These are phyloP conservation scores for Pyrrhosoma nymphula DNA, from an alignment of 2,888 invertebrate species.

Conservation along the genomic window DNA sequence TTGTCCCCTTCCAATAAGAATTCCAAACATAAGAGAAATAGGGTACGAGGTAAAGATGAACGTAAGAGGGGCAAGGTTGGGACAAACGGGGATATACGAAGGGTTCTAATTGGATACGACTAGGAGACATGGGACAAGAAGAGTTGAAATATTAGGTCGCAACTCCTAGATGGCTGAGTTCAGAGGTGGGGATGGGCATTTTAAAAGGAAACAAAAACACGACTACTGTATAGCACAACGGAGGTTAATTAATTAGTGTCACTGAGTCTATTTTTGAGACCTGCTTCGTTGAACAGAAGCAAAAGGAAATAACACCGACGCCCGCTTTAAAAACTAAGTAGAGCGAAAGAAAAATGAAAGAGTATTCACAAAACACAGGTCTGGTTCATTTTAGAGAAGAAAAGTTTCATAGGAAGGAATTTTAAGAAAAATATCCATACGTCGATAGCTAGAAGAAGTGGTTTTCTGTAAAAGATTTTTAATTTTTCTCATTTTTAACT, in stretches of 20 bases:
- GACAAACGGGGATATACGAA: neutral
- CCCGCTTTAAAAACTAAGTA: neutral
- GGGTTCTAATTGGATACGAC: neutral
- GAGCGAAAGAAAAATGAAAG: neutral
- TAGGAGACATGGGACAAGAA: neutral
- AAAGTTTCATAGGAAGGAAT: neutral
- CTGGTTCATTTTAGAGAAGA: neutral
- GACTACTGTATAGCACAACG: neutral
- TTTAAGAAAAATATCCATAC: neutral
- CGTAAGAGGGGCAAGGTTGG: neutral
- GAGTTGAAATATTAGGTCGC: slow-evolving; percentile 1
- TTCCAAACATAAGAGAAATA: neutral
- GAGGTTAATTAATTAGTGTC: slow-evolving; percentile 16
- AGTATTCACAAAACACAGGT: neutral
- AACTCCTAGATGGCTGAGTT: neutral
- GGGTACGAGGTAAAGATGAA: neutral
- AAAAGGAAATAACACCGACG: slow-evolving; percentile 10
- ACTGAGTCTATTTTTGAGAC: neutral
- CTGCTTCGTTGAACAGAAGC: neutral
- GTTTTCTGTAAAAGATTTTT: neutral
- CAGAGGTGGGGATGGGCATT: neutral
- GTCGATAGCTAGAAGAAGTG: neutral
- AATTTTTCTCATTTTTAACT: neutral
- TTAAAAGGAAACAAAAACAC: slow-evolving; percentile 21
- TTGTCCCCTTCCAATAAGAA: neutral